Evolutionary conservation across 23 tunicate species (phyloP).

Genomic region (Trididemnum miniatum): DNA sequence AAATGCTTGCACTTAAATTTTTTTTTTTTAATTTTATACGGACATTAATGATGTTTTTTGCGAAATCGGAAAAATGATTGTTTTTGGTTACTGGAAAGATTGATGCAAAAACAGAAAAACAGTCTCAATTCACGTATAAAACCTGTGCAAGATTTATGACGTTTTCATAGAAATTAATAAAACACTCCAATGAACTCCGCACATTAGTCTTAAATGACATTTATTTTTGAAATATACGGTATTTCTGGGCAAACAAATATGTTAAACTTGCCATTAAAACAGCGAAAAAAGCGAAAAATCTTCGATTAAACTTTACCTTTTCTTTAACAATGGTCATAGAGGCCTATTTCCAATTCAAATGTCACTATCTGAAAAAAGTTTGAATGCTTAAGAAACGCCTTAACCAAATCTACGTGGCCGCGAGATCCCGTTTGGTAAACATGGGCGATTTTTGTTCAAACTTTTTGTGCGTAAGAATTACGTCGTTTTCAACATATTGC

Average conservation of each 20-base stretch:
- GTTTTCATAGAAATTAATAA: no score
- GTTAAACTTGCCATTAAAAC: not conserved
- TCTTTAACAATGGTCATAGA: not conserved
- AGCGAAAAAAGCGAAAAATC: not conserved
- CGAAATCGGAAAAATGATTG: no score
- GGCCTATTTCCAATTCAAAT: not conserved
- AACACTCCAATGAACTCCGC: no score
- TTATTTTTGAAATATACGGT: not conserved
- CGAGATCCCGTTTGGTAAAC: not conserved
- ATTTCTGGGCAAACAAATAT: not conserved
- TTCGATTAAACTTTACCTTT: not conserved
- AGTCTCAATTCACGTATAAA: no score
- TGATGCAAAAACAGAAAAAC: no score
- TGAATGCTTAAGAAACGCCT: slow-evolving; percentile 1
- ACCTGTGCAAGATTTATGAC: no score
- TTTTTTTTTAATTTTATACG: no score
- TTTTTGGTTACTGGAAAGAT: no score
- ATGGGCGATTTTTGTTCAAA: not conserved
- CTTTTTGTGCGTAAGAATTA: slow-evolving; percentile 2
- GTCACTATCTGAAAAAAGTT: not conserved
- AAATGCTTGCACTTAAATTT: no score
- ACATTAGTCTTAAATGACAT: no score
- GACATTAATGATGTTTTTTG: no score
- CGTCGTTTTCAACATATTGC: not conserved
- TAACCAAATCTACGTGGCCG: not conserved